These are phyloP conservation scores for Erethizon dorsatum DNA, from an alignment of 2,797 vertebrate genomes.

Conservation along the genomic window DNA sequence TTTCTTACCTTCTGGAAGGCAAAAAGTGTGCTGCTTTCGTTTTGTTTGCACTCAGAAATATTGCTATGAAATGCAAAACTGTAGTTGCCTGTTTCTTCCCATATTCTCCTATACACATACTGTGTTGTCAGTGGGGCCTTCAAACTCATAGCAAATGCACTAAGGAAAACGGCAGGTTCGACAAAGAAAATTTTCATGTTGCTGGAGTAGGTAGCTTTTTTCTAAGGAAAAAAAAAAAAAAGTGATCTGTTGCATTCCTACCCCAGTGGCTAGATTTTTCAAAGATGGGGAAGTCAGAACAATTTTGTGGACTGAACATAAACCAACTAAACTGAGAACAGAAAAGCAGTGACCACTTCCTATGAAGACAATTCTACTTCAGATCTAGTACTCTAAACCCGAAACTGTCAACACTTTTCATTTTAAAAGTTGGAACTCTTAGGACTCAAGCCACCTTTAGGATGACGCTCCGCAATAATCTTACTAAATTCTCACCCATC, in stretches of 20 bases:
- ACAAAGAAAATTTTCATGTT: conserved; percentile 93
- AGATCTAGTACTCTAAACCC: neutral
- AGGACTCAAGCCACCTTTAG: neutral
- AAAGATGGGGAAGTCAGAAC: neutral
- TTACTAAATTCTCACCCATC: neutral
- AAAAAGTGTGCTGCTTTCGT: conserved; percentile 88
- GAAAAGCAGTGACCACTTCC: neutral
- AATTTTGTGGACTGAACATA: neutral
- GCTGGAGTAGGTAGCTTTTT: neutral
- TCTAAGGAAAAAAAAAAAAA: neutral
- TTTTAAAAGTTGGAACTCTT: neutral
- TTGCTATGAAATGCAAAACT: conserved; percentile 89
- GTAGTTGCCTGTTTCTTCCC: conserved; percentile 93
- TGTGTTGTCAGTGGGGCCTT: conserved; percentile 92
- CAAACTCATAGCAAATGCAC: conserved; percentile 92
- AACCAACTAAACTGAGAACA: neutral
- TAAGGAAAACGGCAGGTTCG: conserved; percentile 95
- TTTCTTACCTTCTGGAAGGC: conserved; percentile 90
- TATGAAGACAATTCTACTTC: neutral
- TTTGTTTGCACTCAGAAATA: conserved; percentile 89
- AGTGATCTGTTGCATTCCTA: neutral
- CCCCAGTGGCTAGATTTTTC: neutral
- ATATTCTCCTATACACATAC: conserved; percentile 95
- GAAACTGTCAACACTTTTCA: neutral
- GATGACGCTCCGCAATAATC: neutral